A percentile compares a stretch with the other conserved stretches of the same genome.
These are phyloP conservation scores for Callocephalon fimbriatum DNA, from an alignment of 2,113 vertebrate genomes.

Conservation along the genomic window DNA sequence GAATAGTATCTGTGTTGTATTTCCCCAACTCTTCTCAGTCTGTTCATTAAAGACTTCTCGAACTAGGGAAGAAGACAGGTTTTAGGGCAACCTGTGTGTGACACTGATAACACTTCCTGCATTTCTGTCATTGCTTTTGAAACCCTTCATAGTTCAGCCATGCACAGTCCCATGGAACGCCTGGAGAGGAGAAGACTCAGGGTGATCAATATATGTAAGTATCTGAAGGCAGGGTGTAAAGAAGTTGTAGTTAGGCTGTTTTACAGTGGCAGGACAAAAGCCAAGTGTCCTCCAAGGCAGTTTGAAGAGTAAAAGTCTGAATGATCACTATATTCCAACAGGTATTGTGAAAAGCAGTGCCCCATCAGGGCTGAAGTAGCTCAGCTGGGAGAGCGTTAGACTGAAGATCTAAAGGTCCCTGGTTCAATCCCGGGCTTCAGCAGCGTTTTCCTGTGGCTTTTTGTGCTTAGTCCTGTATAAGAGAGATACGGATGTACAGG, in stretches of 20 bases:
- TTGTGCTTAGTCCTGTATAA: accelerated
- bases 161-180: accelerated
- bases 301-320: accelerated
- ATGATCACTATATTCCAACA: accelerated
- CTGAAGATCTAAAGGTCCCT: conserved; percentile 69
- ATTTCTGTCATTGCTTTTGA: neutral
- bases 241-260: neutral
- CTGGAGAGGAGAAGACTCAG: neutral
- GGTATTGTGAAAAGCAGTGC: accelerated
- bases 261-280: neutral
- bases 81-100: neutral
- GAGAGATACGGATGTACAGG: accelerated
- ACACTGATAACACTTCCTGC: neutral
- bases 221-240: neutral
- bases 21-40: neutral
- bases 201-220: neutral
- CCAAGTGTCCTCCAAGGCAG: accelerated
- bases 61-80: neutral
- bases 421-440: conserved; percentile 61
- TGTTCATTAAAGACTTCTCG: neutral
- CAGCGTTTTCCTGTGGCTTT: neutral
- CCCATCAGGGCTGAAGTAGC: neutral
- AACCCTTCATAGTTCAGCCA: neutral
- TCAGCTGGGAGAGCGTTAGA: conserved; percentile 65
- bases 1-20: neutral